phyloP scores from a whole-genome alignment of 2,888 invertebrate species.

The Cryptops parisi region DNA sequence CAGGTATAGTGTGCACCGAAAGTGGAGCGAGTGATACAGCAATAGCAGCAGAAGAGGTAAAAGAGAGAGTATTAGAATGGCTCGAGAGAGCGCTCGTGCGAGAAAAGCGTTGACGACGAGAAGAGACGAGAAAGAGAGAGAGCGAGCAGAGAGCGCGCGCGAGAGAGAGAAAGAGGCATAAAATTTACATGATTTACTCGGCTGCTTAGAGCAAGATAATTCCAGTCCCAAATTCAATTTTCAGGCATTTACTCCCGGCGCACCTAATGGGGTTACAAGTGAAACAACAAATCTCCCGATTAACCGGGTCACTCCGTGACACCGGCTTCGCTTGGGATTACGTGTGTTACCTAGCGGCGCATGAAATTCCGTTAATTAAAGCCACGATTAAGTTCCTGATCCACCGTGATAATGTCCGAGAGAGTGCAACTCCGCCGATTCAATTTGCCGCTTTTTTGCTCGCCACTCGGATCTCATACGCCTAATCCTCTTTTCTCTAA shows the following conservation, averaged over 20 bases:
- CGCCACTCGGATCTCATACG: constrained; percentile 4
- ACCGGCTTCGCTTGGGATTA: constrained; percentile 13
- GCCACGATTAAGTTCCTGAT: constrained; percentile 14
- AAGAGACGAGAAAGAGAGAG: neutral
- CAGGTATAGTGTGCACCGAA: too few species aligned
- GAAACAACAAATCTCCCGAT: constrained; percentile 15
- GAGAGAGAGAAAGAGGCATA: neutral
- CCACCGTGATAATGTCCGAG: constrained; percentile 13
- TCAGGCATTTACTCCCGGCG: constrained; percentile 10
- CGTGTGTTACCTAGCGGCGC: constrained; percentile 14
- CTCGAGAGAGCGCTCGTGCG: too few species aligned
- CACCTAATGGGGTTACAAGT: constrained; percentile 15
- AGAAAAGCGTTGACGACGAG: too few species aligned
- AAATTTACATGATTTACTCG: constrained; percentile 14
- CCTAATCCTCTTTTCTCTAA: constrained; percentile 20
- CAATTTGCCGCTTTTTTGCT: constrained; percentile 16
- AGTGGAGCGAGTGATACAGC: too few species aligned
- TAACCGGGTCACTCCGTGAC: constrained; percentile 13
- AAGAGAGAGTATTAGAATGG: too few species aligned
- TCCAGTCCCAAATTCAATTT: constrained; percentile 15
- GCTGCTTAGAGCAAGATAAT: constrained; percentile 14
- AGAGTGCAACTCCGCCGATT: constrained; percentile 15
- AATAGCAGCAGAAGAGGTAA: neutral
- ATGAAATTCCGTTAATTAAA: constrained; percentile 15
- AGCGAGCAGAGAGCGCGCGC: constrained; percentile 2